Base-by-base conservation (phyloP, 2,888 invertebrate species). In the Parnassius smintheus region DNA sequence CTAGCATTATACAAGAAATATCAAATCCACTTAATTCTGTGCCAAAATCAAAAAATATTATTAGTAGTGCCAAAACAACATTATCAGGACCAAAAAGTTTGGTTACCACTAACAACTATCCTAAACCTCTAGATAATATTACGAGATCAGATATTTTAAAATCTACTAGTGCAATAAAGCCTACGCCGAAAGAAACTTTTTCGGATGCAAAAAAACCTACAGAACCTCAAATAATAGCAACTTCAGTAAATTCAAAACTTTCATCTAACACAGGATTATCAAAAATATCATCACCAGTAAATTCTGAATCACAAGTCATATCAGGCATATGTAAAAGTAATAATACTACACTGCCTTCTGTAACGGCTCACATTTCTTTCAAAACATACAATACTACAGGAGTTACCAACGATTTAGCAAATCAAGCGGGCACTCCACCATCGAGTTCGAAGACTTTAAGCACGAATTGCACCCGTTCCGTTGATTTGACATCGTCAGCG, bases 161-260 rank as follows among this genome's bases (percentile, higher is more conserved):
- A 56, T 25, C 56, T 2, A 10, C 12, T 44, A 57, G n/a, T 18
- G 44, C 10, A n/a, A 18, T 7, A 10, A 57, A 53, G 49, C 57
- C 68, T 59, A 49, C 68, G 45, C 56, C 56, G 42, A 68, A 66
- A 46, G 68, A 71, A 62, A 58, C 67, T 53, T 52, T 59, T 50
- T 57, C 56, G 51, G 60, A 59, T 63, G 60, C 46, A 13, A 65
- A 48, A 59, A 66, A 65, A 49, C 54, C 64, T 50, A 63, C 60
- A n/a, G 52, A 59, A 57, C 50, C 2, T 49, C 49, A 62, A 64
- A 4, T n/a, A 22, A 59, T 66, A 58, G 45, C 61, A 22, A 22
- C 51, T 44, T 60, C 55, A n/a, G 49, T 46, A 59, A 50, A 56
- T 41, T 48, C 59, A 22, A 60, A 64, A 45, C 46, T 51, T 7